Evolutionary conservation across 2,113 vertebrate genomes (phyloP).

Genomic region (Ptilorrhoa leucosticta): DNA sequence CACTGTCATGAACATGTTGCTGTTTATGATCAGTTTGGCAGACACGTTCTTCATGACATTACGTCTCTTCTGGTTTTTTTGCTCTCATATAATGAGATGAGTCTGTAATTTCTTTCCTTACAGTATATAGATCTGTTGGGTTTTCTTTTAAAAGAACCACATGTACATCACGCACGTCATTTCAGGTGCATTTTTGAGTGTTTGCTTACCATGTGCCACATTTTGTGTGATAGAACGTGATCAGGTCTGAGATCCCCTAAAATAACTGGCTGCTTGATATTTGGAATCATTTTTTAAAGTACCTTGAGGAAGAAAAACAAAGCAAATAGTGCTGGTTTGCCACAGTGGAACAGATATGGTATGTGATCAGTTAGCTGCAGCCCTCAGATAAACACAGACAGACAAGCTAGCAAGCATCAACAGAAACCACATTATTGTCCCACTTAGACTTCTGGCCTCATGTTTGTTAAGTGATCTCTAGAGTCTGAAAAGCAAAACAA

Average conservation of each 20-base stretch:
- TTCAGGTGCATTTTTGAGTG: neutral
- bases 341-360: conserved; percentile 82
- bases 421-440: conserved; percentile 76
- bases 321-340: conserved; percentile 76
- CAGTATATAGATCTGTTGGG: neutral
- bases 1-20: neutral
- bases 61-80: neutral
- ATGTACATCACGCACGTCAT: neutral
- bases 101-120: neutral
- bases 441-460: conserved; percentile 70
- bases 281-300: conserved; percentile 83
- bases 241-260: conserved; percentile 13
- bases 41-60: neutral
- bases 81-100: neutral
- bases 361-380: conserved; percentile 86
- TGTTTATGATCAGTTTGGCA: neutral
- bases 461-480: conserved; percentile 70
- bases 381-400: conserved; percentile 81
- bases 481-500: conserved; percentile 51
- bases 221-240: neutral
- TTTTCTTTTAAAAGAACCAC: neutral
- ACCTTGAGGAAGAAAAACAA: conserved; percentile 75
- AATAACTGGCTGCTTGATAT: conserved; percentile 61
- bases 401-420: conserved; percentile 68
- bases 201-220: neutral